A percentile compares a stretch with the other conserved stretches of the same genome.
phyloP scores from a whole-genome alignment of 2,113 vertebrate genomes.

The Sitta europaea region DNA sequence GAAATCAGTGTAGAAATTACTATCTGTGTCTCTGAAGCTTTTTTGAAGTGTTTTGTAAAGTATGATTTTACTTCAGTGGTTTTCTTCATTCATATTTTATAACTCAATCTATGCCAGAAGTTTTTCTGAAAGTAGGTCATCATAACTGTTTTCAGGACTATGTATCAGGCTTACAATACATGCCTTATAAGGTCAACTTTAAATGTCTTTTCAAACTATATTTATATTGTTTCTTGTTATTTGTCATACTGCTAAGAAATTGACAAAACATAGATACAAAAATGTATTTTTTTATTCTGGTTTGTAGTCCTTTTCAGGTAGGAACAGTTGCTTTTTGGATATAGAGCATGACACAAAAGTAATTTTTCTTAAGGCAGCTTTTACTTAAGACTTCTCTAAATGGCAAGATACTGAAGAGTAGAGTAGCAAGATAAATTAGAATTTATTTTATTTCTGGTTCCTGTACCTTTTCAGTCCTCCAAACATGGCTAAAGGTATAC shows the following conservation, averaged over 20 bases:
- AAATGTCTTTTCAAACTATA: not conserved
- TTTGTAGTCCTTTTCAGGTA: not conserved
- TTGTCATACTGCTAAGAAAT: not conserved
- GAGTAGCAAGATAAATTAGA: not conserved
- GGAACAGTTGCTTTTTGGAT: not conserved
- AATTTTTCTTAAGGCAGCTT: not conserved
- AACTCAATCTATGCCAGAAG: not conserved
- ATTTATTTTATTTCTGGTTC: not conserved
- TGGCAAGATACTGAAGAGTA: not conserved
- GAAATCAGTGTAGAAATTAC: not conserved
- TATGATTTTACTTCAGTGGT: not conserved
- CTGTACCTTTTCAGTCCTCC: not conserved
- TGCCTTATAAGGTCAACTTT: not conserved
- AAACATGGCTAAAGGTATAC: not conserved
- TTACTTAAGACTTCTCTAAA: not conserved
- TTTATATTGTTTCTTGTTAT: not conserved
- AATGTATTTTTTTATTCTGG: not conserved
- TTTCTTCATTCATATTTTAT: conserved; percentile 14
- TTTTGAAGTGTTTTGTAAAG: not conserved
- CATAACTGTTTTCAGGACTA: not conserved
- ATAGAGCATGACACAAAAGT: not conserved
- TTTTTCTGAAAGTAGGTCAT: not conserved
- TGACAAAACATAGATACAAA: not conserved
- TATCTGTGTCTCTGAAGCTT: not conserved
- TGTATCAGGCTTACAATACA: not conserved